Conservation (phyloP, 2,113 vertebrate genomes). For the Thalassoma bifasciatum region DNA sequence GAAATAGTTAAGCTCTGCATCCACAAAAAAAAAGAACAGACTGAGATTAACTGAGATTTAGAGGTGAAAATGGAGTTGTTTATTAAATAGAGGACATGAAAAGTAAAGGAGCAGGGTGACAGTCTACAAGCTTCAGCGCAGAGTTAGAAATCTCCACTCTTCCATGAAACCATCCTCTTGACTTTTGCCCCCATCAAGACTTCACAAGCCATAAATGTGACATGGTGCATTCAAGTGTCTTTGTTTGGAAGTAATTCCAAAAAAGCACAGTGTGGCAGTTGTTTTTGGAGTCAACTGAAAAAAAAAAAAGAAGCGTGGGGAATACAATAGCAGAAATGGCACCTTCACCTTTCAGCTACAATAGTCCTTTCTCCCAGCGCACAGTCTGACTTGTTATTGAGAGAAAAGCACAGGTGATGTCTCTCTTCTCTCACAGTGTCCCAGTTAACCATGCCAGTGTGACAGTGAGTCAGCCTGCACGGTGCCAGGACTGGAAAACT, state of each 20-base stretch:
- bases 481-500: not conserved
- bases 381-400: not conserved
- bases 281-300: not conserved
- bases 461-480: not conserved
- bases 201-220: constrained; percentile 25
- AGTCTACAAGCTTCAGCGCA: constrained; percentile 7
- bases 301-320: not conserved
- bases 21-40: not conserved
- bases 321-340: not conserved
- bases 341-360: constrained; percentile 11
- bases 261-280: not conserved
- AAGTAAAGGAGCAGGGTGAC: not conserved
- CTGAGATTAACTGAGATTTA: constrained; percentile 27
- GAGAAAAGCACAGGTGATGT: not conserved
- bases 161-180: constrained; percentile 40
- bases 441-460: not conserved
- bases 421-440: not conserved
- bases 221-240: constrained; percentile 25
- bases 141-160: constrained; percentile 5
- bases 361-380: not conserved
- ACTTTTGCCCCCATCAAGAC: constrained; percentile 36
- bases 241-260: constrained; percentile 19
- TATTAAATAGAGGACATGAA: not conserved
- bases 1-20: not conserved
- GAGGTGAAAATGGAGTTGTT: not conserved